Evolutionary conservation across 2,888 invertebrate genomes (phyloP).

Genomic region (Cephus rjabovi): DNA sequence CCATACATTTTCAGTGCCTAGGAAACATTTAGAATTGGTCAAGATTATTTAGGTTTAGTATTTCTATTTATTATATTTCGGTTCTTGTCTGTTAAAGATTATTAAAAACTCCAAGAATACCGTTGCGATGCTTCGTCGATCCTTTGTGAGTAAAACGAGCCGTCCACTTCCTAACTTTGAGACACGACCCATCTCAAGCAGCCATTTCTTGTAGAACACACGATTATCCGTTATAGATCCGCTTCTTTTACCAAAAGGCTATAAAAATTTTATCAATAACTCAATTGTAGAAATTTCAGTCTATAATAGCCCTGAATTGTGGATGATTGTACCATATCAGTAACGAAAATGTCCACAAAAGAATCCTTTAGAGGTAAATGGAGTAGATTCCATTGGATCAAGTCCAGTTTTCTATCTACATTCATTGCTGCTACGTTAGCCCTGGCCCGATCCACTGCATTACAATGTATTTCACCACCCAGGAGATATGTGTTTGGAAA

Average conservation of each 20-base stretch:
- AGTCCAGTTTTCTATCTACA: slow-evolving; percentile 49
- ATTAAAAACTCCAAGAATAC: not conserved
- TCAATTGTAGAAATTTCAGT: not conserved
- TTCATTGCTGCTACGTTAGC: slow-evolving; percentile 64
- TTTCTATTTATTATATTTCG: not conserved
- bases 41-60: not conserved
- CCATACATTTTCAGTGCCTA: slow-evolving; percentile 44
- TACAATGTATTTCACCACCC: slow-evolving; percentile 69
- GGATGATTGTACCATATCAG: slow-evolving; percentile 66
- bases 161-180: slow-evolving; percentile 65
- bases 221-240: slow-evolving; percentile 69
- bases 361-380: slow-evolving; percentile 67
- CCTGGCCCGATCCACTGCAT: slow-evolving; percentile 64
- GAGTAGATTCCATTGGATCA: slow-evolving; percentile 68
- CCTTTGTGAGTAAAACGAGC: slow-evolving; percentile 68
- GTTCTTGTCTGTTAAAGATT: not conserved
- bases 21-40: slow-evolving; percentile 8
- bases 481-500: slow-evolving; percentile 65
- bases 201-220: slow-evolving; percentile 67
- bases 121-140: slow-evolving; percentile 50
- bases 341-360: slow-evolving; percentile 70
- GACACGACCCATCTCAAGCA: slow-evolving; percentile 69
- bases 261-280: slow-evolving; percentile 21
- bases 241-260: slow-evolving; percentile 72
- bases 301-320: not conserved